Conservation (phyloP, 2,797 vertebrate genomes). For the Chiroxiphia lanceolata region DNA sequence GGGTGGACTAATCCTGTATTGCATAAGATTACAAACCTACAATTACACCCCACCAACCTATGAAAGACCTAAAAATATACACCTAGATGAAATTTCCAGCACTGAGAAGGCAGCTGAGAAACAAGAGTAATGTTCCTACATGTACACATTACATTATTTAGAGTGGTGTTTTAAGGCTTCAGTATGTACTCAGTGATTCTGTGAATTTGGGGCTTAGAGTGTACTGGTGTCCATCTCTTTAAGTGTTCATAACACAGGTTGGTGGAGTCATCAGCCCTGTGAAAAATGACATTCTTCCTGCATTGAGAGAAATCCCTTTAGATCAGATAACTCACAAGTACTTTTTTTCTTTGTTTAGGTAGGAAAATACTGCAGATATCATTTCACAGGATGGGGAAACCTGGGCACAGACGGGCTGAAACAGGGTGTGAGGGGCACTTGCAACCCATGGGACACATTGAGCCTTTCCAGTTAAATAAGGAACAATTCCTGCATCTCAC, state of each 20-base stretch:
- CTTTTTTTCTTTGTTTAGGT: background rate
- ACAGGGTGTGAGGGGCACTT: background rate
- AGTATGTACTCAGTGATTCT: background rate
- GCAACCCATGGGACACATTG: background rate
- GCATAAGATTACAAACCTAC: background rate
- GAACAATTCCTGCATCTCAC: background rate
- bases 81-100: background rate
- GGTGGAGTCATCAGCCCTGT: background rate
- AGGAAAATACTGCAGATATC: background rate
- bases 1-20: background rate
- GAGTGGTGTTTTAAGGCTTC: background rate
- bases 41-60: background rate
- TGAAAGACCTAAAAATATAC: background rate
- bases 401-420: background rate
- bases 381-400: background rate
- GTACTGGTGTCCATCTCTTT: background rate
- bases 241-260: background rate
- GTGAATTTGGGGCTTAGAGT: background rate
- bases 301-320: background rate
- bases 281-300: background rate
- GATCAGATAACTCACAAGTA: background rate
- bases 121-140: background rate
- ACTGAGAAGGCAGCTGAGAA: background rate
- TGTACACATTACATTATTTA: too few species aligned
- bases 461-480: background rate